Base-by-base conservation (phyloP, 1,140 invertebrate genomes). In the Drosophila ambigua region DNA sequence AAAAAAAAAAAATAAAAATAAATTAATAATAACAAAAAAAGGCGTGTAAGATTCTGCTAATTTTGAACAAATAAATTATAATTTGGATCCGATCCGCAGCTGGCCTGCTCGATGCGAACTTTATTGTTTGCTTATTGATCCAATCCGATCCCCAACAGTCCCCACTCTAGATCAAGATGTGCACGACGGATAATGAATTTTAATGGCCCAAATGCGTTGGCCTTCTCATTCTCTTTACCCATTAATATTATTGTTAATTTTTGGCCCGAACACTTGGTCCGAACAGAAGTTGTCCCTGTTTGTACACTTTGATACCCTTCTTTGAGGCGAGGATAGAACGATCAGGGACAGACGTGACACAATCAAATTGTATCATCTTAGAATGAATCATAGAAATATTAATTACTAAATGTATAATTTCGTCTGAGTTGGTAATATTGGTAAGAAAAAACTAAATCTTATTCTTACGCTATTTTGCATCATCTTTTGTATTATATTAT, bases 91-190 rank as follows among this genome's bases (percentile, higher is more conserved):
- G 26, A 57, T 20, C 44, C 35, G 59, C 63, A 45, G 62, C 50
- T 66, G 67, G 64, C 26, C 35, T 16, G 60, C 44, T 23, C 26
- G 11, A 43, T 44, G 39, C 44, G 63, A 7, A 69, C 52, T 71
- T 69, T 71, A 71, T 71, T 69, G 67, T 58, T 71, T 69, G 67
- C 65, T 69, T 71, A 71, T 71, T 71, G 67, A 71, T 71, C 67
- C 65, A 28, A 58, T 39, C 50, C 68, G 11, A 39, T 13, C 35
- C 35, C 35, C 35, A 39, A 4, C 35, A 39, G 11, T 4, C 35
- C 43, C 64, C 66, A 69, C 66, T 69, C 64, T 51, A 69, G 51
- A 69, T 58, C 66, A 51, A 69, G 51, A 69, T 69, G 66, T 69
- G 66, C 64, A 68, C 66, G 66, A 69, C 66, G 66, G 66, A 51